Evolutionary conservation across 2,113 vertebrate genomes (phyloP).

Genomic region (Oenanthe oenanthe): DNA sequence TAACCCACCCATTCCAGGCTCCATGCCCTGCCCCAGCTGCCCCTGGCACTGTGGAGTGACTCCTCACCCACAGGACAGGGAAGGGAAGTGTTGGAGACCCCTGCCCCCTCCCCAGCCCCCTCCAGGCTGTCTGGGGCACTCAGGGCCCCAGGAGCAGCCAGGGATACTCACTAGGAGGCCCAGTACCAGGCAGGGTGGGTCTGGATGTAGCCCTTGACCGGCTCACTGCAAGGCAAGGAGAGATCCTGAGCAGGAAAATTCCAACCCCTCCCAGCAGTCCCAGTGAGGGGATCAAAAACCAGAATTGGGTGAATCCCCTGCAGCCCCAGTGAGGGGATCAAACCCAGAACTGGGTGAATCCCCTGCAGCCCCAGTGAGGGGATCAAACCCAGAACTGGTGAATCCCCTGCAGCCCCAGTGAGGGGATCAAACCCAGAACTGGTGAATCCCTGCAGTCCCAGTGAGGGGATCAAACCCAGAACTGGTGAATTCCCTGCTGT

Average conservation of each 20-base stretch:
- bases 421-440: not conserved
- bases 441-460: not conserved
- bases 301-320: not conserved
- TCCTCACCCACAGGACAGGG: not conserved
- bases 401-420: not conserved
- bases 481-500: not conserved
- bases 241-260: not conserved
- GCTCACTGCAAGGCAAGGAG: slow-evolving; percentile 76
- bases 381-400: not conserved
- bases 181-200: slow-evolving; percentile 91
- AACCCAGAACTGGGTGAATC: not conserved
- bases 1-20: not conserved
- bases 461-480: not conserved
- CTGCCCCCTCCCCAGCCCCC: not conserved
- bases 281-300: not conserved
- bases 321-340: not conserved
- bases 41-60: not conserved
- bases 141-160: fast-evolving
- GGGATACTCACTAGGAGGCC: slow-evolving; percentile 93
- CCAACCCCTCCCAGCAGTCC: fast-evolving
- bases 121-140: not conserved
- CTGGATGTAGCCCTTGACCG: slow-evolving; percentile 87
- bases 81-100: not conserved
- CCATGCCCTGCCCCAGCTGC: not conserved
- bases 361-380: not conserved